Evolutionary conservation across 2,888 invertebrate species (phyloP).

Genomic region (Athalia circularis): DNA sequence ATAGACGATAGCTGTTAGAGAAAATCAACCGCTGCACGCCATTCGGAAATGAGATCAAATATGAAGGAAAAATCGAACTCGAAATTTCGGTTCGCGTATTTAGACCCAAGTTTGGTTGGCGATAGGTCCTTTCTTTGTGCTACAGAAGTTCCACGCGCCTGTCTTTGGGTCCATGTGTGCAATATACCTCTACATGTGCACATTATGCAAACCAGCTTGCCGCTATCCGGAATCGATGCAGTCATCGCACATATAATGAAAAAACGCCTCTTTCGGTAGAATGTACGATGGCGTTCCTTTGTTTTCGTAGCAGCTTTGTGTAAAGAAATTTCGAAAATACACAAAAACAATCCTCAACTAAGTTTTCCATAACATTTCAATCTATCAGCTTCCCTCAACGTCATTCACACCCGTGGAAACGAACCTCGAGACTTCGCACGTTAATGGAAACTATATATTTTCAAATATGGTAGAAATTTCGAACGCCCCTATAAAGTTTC

Average conservation of each 20-base stretch:
- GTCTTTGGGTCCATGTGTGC: neutral
- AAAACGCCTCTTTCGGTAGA: neutral
- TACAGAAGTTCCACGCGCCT: neutral
- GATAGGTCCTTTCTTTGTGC: conserved; percentile 23
- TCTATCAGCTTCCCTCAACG: no score
- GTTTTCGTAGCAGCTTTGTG: neutral
- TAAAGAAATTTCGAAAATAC: no score
- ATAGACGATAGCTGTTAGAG: no score
- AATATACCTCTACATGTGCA: neutral
- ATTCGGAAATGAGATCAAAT: no score
- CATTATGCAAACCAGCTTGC: neutral
- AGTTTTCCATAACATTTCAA: no score
- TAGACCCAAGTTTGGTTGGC: conserved; percentile 12
- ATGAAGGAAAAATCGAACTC: no score
- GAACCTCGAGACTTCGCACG: no score
- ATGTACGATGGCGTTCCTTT: neutral
- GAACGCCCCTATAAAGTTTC: conserved; percentile 5
- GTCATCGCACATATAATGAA: conserved; percentile 10
- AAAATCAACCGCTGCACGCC: no score
- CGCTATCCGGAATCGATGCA: conserved; percentile 11
- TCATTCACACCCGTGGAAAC: no score
- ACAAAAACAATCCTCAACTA: no score
- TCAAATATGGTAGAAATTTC: conserved; percentile 2
- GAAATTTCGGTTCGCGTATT: no score
- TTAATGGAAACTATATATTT: neutral